Base-by-base conservation (phyloP, 2,888 invertebrate species). In the Dasypolia templi region DNA sequence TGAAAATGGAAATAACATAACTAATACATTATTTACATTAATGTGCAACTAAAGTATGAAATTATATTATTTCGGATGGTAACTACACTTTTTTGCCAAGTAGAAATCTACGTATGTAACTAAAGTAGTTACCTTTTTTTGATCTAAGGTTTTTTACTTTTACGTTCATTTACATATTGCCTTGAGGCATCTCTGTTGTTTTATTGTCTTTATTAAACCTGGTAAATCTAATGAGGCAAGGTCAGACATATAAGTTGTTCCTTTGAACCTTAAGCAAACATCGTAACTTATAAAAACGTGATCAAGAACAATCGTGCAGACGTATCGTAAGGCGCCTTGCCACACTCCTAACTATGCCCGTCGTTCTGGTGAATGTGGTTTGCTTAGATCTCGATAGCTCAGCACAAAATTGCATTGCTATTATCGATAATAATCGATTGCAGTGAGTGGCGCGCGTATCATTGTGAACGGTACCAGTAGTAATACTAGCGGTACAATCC, bases 401-500 rank as follows among this genome's bases (percentile, higher is more conserved):
- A 89, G 85, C 83, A 89, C 87, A 86, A 91, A 91, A 91, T 92
- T 89, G 87, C 90, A 89, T 89, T 87, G 87, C 87, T 90, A 91
- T 91, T 92, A 92, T 91, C 89, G 89, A 90, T 92, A 91, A 90
- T 91, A 92, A 92, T 91, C 89, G 89, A 91, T 91, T 86, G 86
- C 81, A 90, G 88, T 89, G 87, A 91, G 88, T 90, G 90, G 89
- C 87, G 87, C 85, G 86, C 88, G 91, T 90, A 88, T 87, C 89
- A 89, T 89, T 90, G 85, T 74, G 85, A 93, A 93, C 94, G 94
- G 95, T 91, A 93, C 90, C 86, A 86, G 91, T 93, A 92, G 93
- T 94, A 92, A 86, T 86, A 86, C 85, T 94, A 94, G 94, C 94
- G 94, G 94, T 93, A 93, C 88, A 89, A 87, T 84, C 82, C 90